Evolutionary conservation across 2,888 invertebrate species (phyloP), one percentile per base, ranked within the genome.

Genomic region (Stenolophus ochropezus): DNA sequence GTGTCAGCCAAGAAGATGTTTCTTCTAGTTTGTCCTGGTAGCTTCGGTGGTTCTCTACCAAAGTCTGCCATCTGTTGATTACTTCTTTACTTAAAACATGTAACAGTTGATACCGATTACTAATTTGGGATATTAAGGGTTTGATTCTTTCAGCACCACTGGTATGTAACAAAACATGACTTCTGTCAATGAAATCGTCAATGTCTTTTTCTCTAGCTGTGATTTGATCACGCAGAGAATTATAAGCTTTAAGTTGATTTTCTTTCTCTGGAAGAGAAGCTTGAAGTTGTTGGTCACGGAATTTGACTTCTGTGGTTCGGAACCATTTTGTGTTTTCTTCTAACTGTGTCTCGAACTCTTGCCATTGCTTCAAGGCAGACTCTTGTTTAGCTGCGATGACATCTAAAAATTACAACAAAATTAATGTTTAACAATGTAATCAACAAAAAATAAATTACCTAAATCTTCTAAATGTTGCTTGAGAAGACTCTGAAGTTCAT

Each of bases 291-390:
- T 97, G 97, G 85, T 97, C 96, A 76, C 97, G 93, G 87, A 98
- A 95, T 79, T 94, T 93, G 5, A 93, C 92, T 90, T 98, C 98
- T 87, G 94, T 94, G 25, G 93, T 91, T 86, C 96, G 94, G 84
- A 98, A 94, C 98, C 98, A 98, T 85, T 94, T 94, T 8, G 95
- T 95, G 33, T 97, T 93, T 21, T 92, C 91, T 84, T 97, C 96
- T 56, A 97, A 91, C 27, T 94, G 93, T 58, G 92, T 91, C 87
- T 98, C 98, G 88, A 97, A 98, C 82, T 94, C 94, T 84, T 94
- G 92, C 98, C 98, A 98, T 87, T 95, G 95, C 74, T 93, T 92
- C 0, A 96, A 89, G 0, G 95, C 93, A 82, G 93, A 92, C 83
- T 94, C 93, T 82, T 97, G 93, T 86, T 95, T 96, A 23, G 92